Conservation (phyloP, 2,797 vertebrate genomes). For the Catharus ustulatus region DNA sequence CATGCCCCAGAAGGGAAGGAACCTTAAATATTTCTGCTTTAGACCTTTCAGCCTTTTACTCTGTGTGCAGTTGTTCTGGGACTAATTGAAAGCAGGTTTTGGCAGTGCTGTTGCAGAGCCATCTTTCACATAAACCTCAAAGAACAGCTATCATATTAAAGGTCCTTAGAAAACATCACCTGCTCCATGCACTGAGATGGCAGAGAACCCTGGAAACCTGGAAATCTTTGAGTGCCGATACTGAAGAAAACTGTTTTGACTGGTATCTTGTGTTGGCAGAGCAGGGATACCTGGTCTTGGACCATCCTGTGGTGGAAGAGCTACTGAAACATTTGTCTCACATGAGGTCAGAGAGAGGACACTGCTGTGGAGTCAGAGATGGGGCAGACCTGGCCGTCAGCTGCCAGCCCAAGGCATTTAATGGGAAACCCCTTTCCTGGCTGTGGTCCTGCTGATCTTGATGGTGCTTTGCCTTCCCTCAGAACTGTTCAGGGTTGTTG, state of each 20-base stretch:
- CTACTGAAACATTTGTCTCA: not conserved
- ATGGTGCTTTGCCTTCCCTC: not conserved
- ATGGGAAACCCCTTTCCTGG: not conserved
- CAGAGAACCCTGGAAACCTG: not conserved
- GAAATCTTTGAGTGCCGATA: not conserved
- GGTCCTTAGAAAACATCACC: not conserved
- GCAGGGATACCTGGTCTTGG: not conserved
- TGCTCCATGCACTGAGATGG: rapidly evolving
- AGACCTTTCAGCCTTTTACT: not conserved
- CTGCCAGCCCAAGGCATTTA: not conserved
- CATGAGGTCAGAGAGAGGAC: rapidly evolving
- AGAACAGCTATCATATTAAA: not conserved
- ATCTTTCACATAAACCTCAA: not conserved
- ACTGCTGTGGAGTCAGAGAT: not conserved
- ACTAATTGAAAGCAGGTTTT: conserved; percentile 16
- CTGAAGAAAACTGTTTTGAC: not conserved
- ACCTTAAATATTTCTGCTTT: not conserved
- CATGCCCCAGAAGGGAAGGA: not conserved
- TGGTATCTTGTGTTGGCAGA: not conserved
- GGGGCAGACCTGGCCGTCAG: not conserved
- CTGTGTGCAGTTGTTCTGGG: not conserved
- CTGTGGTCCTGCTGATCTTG: not conserved
- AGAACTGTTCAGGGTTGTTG: not conserved
- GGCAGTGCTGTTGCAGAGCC: not conserved
- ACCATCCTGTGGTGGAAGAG: not conserved